Evolutionary conservation across 2,888 invertebrate species (phyloP).

Genomic region (Drosophila flavopinicola): DNA sequence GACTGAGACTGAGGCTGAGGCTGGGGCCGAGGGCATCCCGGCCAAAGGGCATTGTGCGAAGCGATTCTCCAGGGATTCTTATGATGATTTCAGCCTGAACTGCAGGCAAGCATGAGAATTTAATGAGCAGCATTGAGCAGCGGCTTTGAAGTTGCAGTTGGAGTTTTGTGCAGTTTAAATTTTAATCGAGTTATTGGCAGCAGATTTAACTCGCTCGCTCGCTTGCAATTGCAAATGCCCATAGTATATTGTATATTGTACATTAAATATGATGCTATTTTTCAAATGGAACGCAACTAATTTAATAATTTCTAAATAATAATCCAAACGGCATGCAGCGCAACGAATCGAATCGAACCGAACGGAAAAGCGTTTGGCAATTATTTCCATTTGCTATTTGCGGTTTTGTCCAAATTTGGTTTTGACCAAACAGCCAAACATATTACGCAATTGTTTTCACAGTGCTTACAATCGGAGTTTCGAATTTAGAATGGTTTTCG

Average conservation of each 20-base stretch:
- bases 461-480: neutral
- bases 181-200: constrained; percentile 37
- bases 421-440: constrained; percentile 37
- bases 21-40: constrained; percentile 5
- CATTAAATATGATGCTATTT: neutral
- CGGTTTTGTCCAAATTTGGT: constrained; percentile 53
- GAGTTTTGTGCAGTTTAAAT: constrained; percentile 15
- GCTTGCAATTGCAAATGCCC: constrained; percentile 5
- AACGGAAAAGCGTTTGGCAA: constrained; percentile 21
- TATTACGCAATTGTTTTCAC: constrained; percentile 37
- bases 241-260: neutral
- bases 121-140: constrained; percentile 61
- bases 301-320: constrained; percentile 17
- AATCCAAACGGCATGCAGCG: neutral
- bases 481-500: constrained; percentile 24
- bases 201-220: neutral
- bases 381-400: constrained; percentile 59
- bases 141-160: constrained; percentile 17
- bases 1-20: constrained; percentile 11
- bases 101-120: constrained; percentile 76
- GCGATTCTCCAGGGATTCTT: constrained; percentile 18
- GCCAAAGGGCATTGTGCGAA: constrained; percentile 34
- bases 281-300: constrained; percentile 2
- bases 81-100: constrained; percentile 45
- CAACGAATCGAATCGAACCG: constrained; percentile 3